These are phyloP conservation scores for Mythimna albipuncta DNA, from an alignment of 2,888 invertebrate genomes.

Conservation along the genomic window DNA sequence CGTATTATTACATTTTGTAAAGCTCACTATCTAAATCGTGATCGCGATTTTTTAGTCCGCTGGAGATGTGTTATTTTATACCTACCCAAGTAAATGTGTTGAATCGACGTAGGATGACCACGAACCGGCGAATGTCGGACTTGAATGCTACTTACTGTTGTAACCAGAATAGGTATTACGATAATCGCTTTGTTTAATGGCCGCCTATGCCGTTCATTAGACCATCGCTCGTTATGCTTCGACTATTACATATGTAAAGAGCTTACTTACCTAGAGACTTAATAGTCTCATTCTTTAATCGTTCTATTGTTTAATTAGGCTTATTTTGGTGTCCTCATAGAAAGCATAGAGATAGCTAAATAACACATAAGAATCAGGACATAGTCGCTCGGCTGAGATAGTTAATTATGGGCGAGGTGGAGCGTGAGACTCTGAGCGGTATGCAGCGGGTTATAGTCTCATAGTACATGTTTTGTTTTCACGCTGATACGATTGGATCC, in stretches of 20 bases:
- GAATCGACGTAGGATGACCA: slow-evolving; percentile 6
- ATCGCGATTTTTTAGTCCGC: slow-evolving; percentile 38
- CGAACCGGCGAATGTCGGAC: slow-evolving; percentile 18
- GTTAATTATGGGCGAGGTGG: slow-evolving; percentile 64
- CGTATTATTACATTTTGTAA: slow-evolving; percentile 39
- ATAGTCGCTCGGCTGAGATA: slow-evolving; percentile 32
- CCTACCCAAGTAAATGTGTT: slow-evolving; percentile 6
- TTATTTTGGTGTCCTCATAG: slow-evolving; percentile 8
- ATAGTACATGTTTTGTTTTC: slow-evolving; percentile 63
- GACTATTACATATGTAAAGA: slow-evolving; percentile 55
- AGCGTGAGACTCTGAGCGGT: slow-evolving; percentile 74
- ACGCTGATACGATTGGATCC: slow-evolving; percentile 63
- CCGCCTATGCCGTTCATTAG: slow-evolving; percentile 58
- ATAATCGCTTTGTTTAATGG: slow-evolving; percentile 50
- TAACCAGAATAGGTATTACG: slow-evolving; percentile 36
- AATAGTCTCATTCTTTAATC: slow-evolving; percentile 29
- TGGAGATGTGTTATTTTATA: slow-evolving; percentile 18
- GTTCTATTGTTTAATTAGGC: slow-evolving; percentile 11
- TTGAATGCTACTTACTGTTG: slow-evolving; percentile 20
- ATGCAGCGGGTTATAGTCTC: slow-evolving; percentile 45
- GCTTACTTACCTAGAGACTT: slow-evolving; percentile 24
- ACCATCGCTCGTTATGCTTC: slow-evolving; percentile 60
- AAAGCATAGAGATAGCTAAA: slow-evolving; percentile 3
- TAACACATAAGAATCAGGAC: slow-evolving; percentile 30
- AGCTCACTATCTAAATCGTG: slow-evolving; percentile 28